Conservation (phyloP, 2,797 vertebrate genomes). For the Brachyalestes nurse region DNA sequence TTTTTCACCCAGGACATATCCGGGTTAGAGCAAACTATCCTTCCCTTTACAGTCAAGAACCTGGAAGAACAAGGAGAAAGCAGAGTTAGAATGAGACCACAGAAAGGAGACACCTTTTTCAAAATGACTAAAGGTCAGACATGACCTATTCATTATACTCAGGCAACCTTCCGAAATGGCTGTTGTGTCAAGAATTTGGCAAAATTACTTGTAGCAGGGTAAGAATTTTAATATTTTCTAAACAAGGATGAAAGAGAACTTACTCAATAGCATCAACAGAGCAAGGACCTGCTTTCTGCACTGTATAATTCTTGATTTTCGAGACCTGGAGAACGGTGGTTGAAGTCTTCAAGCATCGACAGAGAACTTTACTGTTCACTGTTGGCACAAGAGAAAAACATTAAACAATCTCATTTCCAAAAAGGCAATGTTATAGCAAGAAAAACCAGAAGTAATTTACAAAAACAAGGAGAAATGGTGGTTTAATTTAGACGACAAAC, state of each 20-base stretch:
- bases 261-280: constrained; percentile 46
- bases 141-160: not conserved
- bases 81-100: not conserved
- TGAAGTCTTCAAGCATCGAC: constrained; percentile 29
- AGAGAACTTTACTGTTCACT: not conserved
- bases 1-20: constrained; percentile 27
- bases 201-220: no score
- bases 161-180: not conserved
- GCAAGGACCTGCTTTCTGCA: constrained; percentile 37
- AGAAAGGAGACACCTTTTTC: not conserved
- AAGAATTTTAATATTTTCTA: not conserved
- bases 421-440: not conserved
- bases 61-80: constrained; percentile 24
- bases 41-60: constrained; percentile 29
- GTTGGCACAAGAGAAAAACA: not conserved
- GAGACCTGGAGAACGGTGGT: accelerated
- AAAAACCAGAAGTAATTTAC: no score
- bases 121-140: not conserved
- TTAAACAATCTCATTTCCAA: not conserved
- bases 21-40: constrained; percentile 21
- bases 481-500: constrained; percentile 26
- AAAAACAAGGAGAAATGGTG: not conserved
- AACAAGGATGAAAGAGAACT: constrained; percentile 22
- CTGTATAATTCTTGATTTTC: constrained; percentile 8
- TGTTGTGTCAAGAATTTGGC: not conserved